phyloP scores from a whole-genome alignment of 2,888 invertebrate species.

The Cloeon dipterum region DNA sequence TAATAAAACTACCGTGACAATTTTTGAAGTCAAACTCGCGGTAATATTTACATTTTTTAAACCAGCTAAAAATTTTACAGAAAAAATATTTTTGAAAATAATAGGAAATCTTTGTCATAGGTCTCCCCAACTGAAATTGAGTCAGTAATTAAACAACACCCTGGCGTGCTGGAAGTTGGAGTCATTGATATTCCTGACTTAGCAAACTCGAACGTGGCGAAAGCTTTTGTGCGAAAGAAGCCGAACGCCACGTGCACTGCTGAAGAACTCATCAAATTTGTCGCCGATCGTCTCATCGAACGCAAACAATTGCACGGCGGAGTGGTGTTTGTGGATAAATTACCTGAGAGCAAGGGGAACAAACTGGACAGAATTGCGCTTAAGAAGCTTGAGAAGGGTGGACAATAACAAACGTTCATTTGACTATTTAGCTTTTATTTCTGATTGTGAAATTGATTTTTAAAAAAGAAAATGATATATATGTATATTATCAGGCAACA shows the following conservation, averaged over 20 bases:
- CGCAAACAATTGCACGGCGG: slow-evolving; percentile 2
- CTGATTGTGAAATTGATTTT: too few species aligned
- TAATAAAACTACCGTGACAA: too few species aligned
- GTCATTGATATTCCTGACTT: neutral
- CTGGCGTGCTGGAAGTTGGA: neutral
- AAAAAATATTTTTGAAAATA: too few species aligned
- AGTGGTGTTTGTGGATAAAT: neutral
- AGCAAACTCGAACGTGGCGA: neutral
- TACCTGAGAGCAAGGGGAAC: neutral
- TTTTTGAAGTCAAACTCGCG: too few species aligned
- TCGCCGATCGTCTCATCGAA: neutral
- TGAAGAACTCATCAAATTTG: neutral
- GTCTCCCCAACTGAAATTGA: neutral
- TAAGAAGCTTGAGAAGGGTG: too few species aligned
- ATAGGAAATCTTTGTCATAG: too few species aligned
- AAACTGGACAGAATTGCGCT: slow-evolving; percentile 1
- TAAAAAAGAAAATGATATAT: too few species aligned
- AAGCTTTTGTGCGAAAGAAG: neutral
- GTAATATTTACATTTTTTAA: too few species aligned
- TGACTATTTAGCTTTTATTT: too few species aligned
- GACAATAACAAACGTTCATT: too few species aligned
- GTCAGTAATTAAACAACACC: neutral
- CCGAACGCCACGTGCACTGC: neutral
- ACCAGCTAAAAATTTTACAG: too few species aligned
- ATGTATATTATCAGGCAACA: too few species aligned